These are phyloP conservation scores for Oscheius sp. DNA, from an alignment of 2,888 invertebrate species.

Conservation along the genomic window DNA sequence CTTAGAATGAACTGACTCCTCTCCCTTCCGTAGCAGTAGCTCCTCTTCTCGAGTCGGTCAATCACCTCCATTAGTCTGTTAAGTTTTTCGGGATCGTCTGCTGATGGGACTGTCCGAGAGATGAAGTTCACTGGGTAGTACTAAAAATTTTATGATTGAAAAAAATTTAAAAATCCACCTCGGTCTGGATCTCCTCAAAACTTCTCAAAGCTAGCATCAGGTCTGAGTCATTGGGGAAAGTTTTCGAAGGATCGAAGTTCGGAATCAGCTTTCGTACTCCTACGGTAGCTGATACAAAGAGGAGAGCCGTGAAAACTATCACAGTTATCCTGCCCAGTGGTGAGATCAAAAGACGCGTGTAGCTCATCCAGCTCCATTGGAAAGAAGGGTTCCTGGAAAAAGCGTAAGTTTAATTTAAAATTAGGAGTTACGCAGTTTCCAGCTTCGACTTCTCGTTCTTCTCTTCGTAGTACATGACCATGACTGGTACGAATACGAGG, in stretches of 20 bases:
- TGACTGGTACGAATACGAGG: constrained; percentile 60
- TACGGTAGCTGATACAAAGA: constrained; percentile 50
- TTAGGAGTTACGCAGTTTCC: constrained; percentile 1
- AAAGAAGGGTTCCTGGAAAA: not conserved
- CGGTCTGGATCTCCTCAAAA: constrained; percentile 57
- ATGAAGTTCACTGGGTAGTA: constrained; percentile 68
- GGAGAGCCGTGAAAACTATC: constrained; percentile 47
- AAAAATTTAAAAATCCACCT: constrained; percentile 39
- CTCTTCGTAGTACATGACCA: constrained; percentile 55
- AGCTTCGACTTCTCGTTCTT: constrained; percentile 35
- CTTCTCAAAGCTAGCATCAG: constrained; percentile 55
- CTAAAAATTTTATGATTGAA: constrained; percentile 37
- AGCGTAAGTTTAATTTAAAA: not conserved
- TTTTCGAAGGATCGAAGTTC: constrained; percentile 68
- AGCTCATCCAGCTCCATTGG: constrained; percentile 40
- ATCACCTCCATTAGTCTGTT: constrained; percentile 54
- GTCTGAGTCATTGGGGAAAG: constrained; percentile 66
- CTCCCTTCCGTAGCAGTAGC: constrained; percentile 51
- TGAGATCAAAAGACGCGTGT: constrained; percentile 47
- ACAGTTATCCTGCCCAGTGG: constrained; percentile 46
- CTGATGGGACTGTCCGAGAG: constrained; percentile 58
- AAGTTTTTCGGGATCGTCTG: constrained; percentile 47
- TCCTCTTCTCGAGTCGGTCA: constrained; percentile 49
- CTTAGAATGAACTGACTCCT: constrained; percentile 58
- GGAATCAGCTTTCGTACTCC: constrained; percentile 60